These are phyloP conservation scores for Drosophila biarmipes DNA, from an alignment of 1,140 invertebrate species.

Conservation along the genomic window DNA sequence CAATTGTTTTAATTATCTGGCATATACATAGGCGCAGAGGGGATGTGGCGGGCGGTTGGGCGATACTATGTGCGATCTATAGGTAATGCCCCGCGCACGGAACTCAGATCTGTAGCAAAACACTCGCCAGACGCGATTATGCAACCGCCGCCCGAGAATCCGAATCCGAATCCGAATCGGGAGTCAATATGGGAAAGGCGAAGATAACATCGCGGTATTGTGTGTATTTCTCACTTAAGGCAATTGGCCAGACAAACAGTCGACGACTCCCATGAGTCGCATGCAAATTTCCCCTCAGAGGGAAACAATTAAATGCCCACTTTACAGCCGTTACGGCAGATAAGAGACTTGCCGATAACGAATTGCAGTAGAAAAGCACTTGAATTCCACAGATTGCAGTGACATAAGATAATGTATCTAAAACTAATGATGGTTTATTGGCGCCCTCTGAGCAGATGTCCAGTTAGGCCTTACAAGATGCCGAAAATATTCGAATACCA, in stretches of 20 bases:
- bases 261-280: constrained; percentile 7
- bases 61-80: constrained; percentile 23
- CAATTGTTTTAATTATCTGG: constrained; percentile 75
- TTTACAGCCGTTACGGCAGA: constrained; percentile 25
- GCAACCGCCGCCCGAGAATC: constrained; percentile 12
- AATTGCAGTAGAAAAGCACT: constrained; percentile 1
- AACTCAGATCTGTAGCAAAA: not conserved
- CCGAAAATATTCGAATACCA: not conserved
- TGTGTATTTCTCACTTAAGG: not conserved
- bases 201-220: not conserved
- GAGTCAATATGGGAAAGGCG: constrained; percentile 4
- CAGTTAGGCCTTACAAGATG: not conserved
- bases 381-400: not conserved
- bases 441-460: not conserved
- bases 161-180: not conserved
- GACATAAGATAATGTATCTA: too few species aligned
- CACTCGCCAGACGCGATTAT: constrained; percentile 13
- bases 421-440: not conserved
- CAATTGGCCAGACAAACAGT: constrained; percentile 19
- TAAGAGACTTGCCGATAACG: constrained; percentile 4
- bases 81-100: constrained; percentile 10
- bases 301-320: constrained; percentile 9
- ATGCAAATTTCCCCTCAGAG: constrained; percentile 8
- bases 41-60: constrained; percentile 48
- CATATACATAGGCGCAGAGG: constrained; percentile 38